Conservation (phyloP, 2,888 invertebrate genomes). For the Beris morrisii region DNA sequence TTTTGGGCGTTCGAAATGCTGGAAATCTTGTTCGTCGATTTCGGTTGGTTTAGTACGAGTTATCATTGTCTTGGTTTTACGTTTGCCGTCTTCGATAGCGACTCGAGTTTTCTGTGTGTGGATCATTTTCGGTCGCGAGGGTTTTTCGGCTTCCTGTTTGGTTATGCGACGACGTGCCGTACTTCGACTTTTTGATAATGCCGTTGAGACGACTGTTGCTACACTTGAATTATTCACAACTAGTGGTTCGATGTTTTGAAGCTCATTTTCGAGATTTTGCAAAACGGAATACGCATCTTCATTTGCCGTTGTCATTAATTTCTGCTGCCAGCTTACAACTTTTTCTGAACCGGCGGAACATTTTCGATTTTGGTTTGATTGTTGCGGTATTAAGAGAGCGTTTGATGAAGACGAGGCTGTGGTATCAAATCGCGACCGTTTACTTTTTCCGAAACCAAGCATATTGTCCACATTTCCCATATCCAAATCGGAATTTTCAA, state of each 20-base stretch:
- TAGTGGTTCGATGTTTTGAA: constrained; percentile 57
- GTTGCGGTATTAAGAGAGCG: constrained; percentile 37
- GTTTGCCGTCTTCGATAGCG: constrained; percentile 61
- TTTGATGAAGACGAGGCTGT: constrained; percentile 45
- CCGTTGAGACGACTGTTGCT: constrained; percentile 45
- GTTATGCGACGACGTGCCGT: constrained; percentile 42
- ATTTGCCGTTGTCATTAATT: constrained; percentile 47
- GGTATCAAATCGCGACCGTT: constrained; percentile 43
- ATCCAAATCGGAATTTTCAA: constrained; percentile 52
- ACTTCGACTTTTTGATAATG: constrained; percentile 41
- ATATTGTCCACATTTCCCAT: constrained; percentile 55
- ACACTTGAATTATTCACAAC: constrained; percentile 54
- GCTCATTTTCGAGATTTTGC: constrained; percentile 57
- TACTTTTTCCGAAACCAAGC: constrained; percentile 44
- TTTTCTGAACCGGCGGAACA: constrained; percentile 37
- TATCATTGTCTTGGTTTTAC: constrained; percentile 63
- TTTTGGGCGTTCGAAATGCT: constrained; percentile 35
- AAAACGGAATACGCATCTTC: constrained; percentile 56
- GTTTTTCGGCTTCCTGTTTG: constrained; percentile 43
- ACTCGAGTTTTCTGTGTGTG: constrained; percentile 70
- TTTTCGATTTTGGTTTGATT: constrained; percentile 35
- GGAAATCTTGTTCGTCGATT: constrained; percentile 39
- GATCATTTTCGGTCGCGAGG: constrained; percentile 73
- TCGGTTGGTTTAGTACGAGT: constrained; percentile 48
- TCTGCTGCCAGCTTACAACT: constrained; percentile 48